These are phyloP conservation scores for Takifugu rubripes DNA, from an alignment of 2,797 vertebrate genomes.

Conservation along the genomic window DNA sequence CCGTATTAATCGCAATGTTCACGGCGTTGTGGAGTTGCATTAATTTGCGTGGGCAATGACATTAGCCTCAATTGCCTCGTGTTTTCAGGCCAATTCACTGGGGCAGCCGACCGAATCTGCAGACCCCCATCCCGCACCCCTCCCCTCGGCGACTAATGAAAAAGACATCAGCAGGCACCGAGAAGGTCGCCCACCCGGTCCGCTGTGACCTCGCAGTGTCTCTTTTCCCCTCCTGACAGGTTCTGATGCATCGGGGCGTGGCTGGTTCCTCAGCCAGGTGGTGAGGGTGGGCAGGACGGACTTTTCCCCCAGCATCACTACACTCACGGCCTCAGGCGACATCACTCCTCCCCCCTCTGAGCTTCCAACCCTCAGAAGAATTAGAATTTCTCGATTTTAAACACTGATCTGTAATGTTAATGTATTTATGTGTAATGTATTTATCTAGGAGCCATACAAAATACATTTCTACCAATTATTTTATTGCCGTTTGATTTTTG, in stretches of 20 bases:
- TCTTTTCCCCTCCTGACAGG: slow-evolving; percentile 62
- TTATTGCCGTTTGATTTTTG: too few relatives aligned
- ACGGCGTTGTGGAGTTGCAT: slow-evolving; percentile 53
- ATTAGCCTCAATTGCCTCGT: slow-evolving; percentile 63
- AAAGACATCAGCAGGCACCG: slow-evolving; percentile 64
- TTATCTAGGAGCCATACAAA: too few relatives aligned
- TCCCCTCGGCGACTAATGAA: slow-evolving; percentile 61
- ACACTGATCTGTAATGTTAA: too few relatives aligned
- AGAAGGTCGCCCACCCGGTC: slow-evolving; percentile 60
- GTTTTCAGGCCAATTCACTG: slow-evolving; percentile 56
- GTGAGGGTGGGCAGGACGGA: slow-evolving; percentile 47
- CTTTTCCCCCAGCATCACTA: slow-evolving; percentile 39
- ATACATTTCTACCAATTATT: too few relatives aligned
- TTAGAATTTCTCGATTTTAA: not conserved
- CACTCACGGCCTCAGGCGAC: slow-evolving; percentile 42
- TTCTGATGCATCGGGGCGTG: slow-evolving; percentile 70
- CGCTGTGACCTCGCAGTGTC: slow-evolving; percentile 49
- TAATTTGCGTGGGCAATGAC: slow-evolving; percentile 69
- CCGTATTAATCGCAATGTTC: slow-evolving; percentile 54
- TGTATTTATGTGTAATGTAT: too few relatives aligned
- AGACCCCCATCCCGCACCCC: slow-evolving; percentile 7
- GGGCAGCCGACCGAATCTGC: slow-evolving; percentile 45
- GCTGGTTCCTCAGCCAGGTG: slow-evolving; percentile 47
- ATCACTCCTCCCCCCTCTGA: slow-evolving; percentile 13
- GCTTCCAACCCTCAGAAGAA: slow-evolving; percentile 5